Conservation (phyloP, 2,113 vertebrate species). For the Myiopsitta monachus region DNA sequence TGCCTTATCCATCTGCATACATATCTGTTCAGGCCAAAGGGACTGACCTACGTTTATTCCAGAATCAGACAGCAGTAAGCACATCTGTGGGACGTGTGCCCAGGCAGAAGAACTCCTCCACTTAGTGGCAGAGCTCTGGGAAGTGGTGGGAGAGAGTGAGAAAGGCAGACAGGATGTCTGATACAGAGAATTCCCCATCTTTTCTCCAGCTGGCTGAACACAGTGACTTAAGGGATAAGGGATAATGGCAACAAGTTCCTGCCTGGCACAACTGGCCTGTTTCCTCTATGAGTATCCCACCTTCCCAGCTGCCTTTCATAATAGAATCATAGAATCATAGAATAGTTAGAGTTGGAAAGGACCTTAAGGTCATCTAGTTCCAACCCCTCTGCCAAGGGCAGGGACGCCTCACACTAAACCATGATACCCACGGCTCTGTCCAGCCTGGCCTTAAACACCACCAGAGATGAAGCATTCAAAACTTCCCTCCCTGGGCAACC, state of each 20-base stretch:
- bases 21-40: neutral
- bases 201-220: neutral
- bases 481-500: too few relatives aligned
- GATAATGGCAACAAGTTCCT: neutral
- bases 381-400: too few relatives aligned
- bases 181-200: neutral
- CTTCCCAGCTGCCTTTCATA: neutral
- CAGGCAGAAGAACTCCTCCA: neutral
- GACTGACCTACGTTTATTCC: neutral
- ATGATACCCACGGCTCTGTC: too few relatives aligned
- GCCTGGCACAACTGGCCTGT: accelerated
- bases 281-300: neutral
- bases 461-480: too few relatives aligned
- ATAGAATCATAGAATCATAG: neutral
- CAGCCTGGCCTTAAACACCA: too few relatives aligned
- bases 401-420: too few relatives aligned
- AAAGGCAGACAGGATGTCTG: neutral
- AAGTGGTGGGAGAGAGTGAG: neutral
- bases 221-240: neutral
- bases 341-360: too few relatives aligned
- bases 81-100: neutral
- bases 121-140: neutral
- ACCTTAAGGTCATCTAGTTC: too few relatives aligned
- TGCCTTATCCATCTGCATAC: neutral
- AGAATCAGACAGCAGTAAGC: neutral